A percentile compares a stretch with the other conserved stretches of the same genome.
Evolutionary conservation across 2,113 vertebrate genomes (phyloP).

Genomic region (Sphaerodactylus townsendi): DNA sequence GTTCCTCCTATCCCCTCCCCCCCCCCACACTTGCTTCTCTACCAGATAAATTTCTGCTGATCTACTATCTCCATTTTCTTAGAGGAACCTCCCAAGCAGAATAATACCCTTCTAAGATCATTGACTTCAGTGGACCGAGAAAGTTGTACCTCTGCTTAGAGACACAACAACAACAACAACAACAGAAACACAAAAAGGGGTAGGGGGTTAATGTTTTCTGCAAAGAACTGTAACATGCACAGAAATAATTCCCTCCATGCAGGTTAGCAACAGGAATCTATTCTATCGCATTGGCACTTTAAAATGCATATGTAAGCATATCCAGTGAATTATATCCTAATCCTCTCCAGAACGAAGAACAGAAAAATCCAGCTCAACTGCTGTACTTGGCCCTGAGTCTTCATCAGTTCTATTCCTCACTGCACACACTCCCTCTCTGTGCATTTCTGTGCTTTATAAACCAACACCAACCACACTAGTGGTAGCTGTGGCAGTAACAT

Average conservation of each 20-base stretch:
- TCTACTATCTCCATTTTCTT: too few relatives aligned
- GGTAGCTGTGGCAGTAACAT: neutral
- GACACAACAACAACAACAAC: too few relatives aligned
- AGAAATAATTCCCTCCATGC: neutral
- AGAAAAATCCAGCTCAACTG: neutral
- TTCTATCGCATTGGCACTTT: neutral
- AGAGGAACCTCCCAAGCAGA: too few relatives aligned
- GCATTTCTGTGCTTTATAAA: neutral
- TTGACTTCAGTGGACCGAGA: too few relatives aligned
- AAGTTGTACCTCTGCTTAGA: too few relatives aligned
- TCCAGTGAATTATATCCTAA: neutral
- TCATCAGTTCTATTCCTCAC: neutral
- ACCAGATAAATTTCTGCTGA: neutral
- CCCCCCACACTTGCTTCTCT: neutral
- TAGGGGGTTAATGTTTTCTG: neutral
- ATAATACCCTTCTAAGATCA: too few relatives aligned
- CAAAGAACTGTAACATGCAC: neutral
- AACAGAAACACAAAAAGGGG: neutral
- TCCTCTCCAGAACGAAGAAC: neutral
- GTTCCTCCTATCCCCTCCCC: too few relatives aligned
- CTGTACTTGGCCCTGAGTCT: neutral
- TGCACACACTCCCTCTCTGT: neutral
- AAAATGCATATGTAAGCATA: neutral
- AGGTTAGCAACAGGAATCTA: neutral
- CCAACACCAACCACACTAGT: neutral